Evolutionary conservation across 2,113 vertebrate genomes (phyloP).

Genomic region (Silurus meridionalis): DNA sequence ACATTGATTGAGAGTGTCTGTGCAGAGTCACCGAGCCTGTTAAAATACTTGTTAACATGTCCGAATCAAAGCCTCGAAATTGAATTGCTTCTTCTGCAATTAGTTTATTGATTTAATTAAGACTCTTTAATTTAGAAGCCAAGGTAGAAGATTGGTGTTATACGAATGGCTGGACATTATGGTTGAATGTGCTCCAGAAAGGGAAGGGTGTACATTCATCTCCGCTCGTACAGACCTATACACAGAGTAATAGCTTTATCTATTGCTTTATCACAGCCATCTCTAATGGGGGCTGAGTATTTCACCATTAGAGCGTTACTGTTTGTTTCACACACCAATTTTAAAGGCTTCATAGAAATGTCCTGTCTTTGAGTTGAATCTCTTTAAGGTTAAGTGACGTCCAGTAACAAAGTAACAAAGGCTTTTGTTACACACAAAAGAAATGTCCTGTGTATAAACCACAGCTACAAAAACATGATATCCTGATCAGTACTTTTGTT

Average conservation of each 20-base stretch:
- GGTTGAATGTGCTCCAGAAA: slow-evolving; percentile 70
- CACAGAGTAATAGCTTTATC: slow-evolving; percentile 30
- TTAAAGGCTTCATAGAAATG: slow-evolving; percentile 14
- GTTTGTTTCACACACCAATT: slow-evolving; percentile 20
- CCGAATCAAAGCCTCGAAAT: slow-evolving; percentile 79
- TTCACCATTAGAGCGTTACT: slow-evolving; percentile 24
- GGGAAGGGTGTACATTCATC: slow-evolving; percentile 66
- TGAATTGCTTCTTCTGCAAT: slow-evolving; percentile 86
- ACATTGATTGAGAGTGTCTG: slow-evolving; percentile 78
- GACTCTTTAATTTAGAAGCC: slow-evolving; percentile 86
- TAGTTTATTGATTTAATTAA: slow-evolving; percentile 95
- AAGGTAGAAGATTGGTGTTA: slow-evolving; percentile 81
- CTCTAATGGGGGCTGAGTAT: slow-evolving; percentile 22
- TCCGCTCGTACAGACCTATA: slow-evolving; percentile 72
- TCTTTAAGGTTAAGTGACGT: slow-evolving; percentile 19
- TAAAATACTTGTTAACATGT: slow-evolving; percentile 73
- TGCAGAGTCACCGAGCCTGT: slow-evolving; percentile 71
- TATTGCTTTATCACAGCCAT: slow-evolving; percentile 36
- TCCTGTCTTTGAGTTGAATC: slow-evolving; percentile 1
- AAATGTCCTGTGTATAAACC: background rate
- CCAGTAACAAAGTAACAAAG: slow-evolving; percentile 19
- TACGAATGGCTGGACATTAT: slow-evolving; percentile 73
- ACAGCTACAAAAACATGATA: slow-evolving; percentile 17
- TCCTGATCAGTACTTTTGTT: slow-evolving; percentile 13
- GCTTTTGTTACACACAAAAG: background rate